A percentile compares a stretch with the other conserved stretches of the same genome.
Conservation (phyloP, 2,888 invertebrate genomes). For the Acanthopleura granulata region DNA sequence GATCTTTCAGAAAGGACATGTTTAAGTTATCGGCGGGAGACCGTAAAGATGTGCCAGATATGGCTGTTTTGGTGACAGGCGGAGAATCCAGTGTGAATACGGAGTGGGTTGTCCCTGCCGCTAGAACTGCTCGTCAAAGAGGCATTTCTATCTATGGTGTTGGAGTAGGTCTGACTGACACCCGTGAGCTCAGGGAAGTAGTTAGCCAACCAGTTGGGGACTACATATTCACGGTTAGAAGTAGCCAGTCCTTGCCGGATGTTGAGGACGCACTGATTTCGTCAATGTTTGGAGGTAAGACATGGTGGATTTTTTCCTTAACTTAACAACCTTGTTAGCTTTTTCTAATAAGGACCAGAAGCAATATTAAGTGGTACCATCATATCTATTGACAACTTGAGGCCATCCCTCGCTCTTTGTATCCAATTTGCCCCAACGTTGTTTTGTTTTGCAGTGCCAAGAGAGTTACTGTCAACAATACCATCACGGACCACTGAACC, state of each 20-base stretch:
- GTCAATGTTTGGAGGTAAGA: neutral
- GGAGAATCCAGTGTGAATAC: slow-evolving; percentile 34
- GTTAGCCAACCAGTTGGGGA: neutral
- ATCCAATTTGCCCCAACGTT: too few relatives aligned
- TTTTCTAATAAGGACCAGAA: too few relatives aligned
- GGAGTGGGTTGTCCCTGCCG: slow-evolving; percentile 22
- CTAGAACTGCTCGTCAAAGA: slow-evolving; percentile 25
- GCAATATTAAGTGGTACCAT: too few relatives aligned
- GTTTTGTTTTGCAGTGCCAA: too few relatives aligned
- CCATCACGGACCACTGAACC: too few relatives aligned
- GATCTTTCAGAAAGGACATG: slow-evolving; percentile 25
- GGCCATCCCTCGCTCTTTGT: too few relatives aligned
- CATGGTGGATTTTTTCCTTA: too few relatives aligned
- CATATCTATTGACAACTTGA: too few relatives aligned
- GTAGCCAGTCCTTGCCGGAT: neutral
- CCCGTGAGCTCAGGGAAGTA: neutral
- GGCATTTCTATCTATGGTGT: slow-evolving; percentile 25
- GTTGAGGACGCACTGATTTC: neutral
- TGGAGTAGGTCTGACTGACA: neutral
- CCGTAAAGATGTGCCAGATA: slow-evolving; percentile 29
- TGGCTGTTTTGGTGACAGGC: slow-evolving; percentile 33
- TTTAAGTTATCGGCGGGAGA: slow-evolving; percentile 29
- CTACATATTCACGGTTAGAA: neutral
- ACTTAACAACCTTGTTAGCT: too few relatives aligned
- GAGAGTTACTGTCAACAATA: too few relatives aligned